These are phyloP conservation scores for Cacoxenus indagator DNA, from an alignment of 2,888 invertebrate genomes.

Conservation along the genomic window DNA sequence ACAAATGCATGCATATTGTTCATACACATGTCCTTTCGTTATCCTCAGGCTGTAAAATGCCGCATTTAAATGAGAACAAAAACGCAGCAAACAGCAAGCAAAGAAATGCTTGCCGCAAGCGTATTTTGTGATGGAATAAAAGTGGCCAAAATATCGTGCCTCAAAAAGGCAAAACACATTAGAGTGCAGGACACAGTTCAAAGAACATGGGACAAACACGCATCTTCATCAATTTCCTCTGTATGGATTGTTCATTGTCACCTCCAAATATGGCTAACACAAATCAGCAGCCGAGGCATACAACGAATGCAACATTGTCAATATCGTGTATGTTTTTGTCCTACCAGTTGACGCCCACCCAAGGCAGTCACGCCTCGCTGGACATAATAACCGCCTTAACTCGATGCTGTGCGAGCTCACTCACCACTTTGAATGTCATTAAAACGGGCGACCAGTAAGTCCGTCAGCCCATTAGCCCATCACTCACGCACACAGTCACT, in stretches of 20 bases:
- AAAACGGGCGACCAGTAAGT: conserved; percentile 40
- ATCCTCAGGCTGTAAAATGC: background rate
- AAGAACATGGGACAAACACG: background rate
- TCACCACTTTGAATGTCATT: conserved; percentile 63
- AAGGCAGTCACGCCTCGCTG: background rate
- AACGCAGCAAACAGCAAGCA: background rate
- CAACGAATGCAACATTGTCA: background rate
- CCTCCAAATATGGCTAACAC: conserved; percentile 1
- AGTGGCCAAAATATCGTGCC: background rate
- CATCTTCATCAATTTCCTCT: background rate
- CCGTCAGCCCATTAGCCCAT: background rate
- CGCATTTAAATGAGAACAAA: conserved; percentile 11
- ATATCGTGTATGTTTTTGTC: background rate
- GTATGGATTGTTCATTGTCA: background rate
- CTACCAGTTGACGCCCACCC: background rate
- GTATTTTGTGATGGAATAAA: background rate
- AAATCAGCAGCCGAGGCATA: background rate
- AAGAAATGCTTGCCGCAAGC: background rate
- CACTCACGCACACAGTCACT: conserved; percentile 12
- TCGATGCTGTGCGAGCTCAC: conserved; percentile 19
- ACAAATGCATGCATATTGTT: conserved; percentile 2
- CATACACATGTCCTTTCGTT: no score
- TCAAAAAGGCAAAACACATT: background rate
- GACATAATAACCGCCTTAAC: background rate
- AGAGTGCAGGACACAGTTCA: background rate